phyloP scores from a whole-genome alignment of 2,113 vertebrate species.

The Kobus ellipsiprymnus region DNA sequence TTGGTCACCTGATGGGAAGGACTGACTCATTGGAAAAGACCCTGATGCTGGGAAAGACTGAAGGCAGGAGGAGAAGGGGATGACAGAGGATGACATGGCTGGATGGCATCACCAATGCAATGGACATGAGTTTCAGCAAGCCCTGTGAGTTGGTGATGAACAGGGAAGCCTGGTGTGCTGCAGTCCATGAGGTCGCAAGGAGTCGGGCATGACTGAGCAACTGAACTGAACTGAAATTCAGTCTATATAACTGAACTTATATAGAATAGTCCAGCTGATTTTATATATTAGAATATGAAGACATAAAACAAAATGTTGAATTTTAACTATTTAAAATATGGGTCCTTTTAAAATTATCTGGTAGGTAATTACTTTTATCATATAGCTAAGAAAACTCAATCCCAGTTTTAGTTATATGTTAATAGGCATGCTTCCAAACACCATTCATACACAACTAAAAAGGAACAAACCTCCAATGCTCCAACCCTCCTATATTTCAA shows the following conservation, averaged over 20 bases:
- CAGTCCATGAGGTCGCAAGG: no score
- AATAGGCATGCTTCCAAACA: not conserved
- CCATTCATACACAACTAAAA: not conserved
- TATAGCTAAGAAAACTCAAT: not conserved
- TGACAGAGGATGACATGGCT: no score
- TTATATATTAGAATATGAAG: not conserved
- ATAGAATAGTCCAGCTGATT: not conserved
- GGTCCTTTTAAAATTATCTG: not conserved
- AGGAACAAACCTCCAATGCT: not conserved
- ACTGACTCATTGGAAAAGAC: no score
- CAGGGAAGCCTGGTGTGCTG: no score
- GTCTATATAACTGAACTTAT: not conserved
- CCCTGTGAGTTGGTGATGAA: no score
- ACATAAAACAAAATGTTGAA: not conserved
- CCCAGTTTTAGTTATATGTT: not conserved
- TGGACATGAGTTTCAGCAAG: no score
- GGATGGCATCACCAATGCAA: no score
- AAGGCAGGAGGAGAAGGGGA: no score
- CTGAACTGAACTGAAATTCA: no score
- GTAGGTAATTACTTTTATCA: not conserved
- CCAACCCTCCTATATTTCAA: not conserved
- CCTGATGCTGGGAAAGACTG: no score
- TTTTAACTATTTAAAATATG: conserved; percentile 1
- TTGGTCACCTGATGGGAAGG: no score
- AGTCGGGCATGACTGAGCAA: no score